These are phyloP conservation scores for Echinops telfairi DNA, from an alignment of 2,113 vertebrate species.

Conservation along the genomic window DNA sequence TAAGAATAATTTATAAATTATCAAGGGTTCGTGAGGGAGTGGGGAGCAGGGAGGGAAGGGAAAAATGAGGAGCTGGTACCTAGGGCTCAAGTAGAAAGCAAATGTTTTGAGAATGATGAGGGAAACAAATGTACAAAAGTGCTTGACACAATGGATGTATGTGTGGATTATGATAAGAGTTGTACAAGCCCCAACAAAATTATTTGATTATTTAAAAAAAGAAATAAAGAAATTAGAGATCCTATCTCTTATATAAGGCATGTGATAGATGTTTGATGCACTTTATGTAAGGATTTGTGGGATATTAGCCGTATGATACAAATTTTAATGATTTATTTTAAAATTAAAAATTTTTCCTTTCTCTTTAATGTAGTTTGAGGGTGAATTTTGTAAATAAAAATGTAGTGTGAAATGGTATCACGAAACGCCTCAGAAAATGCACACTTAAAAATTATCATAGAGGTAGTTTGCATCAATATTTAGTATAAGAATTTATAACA, in stretches of 20 bases:
- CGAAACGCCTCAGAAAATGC: not conserved
- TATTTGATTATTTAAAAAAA: too few relatives aligned
- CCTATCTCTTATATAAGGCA: not conserved
- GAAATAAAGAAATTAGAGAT: not conserved
- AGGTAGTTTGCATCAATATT: not conserved
- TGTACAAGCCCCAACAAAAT: too few relatives aligned
- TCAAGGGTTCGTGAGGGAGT: too few relatives aligned
- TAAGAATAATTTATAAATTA: too few relatives aligned
- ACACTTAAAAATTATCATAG: not conserved
- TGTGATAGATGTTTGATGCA: not conserved
- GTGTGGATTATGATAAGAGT: too few relatives aligned
- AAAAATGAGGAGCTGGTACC: too few relatives aligned
- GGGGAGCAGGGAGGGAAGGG: too few relatives aligned
- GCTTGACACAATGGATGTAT: too few relatives aligned
- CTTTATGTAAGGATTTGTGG: not conserved
- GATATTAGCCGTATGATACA: not conserved
- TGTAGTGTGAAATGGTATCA: not conserved
- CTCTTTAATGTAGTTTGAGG: not conserved
- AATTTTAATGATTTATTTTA: not conserved
- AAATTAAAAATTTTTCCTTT: not conserved
- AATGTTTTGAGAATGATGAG: too few relatives aligned
- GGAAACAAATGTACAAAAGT: too few relatives aligned
- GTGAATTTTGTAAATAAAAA: not conserved
- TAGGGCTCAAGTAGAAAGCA: too few relatives aligned
- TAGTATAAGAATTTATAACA: not conserved